A percentile compares a stretch with the other conserved stretches of the same genome.
These are phyloP conservation scores for Melipona bicolor DNA, from an alignment of 2,888 invertebrate genomes.

Conservation along the genomic window DNA sequence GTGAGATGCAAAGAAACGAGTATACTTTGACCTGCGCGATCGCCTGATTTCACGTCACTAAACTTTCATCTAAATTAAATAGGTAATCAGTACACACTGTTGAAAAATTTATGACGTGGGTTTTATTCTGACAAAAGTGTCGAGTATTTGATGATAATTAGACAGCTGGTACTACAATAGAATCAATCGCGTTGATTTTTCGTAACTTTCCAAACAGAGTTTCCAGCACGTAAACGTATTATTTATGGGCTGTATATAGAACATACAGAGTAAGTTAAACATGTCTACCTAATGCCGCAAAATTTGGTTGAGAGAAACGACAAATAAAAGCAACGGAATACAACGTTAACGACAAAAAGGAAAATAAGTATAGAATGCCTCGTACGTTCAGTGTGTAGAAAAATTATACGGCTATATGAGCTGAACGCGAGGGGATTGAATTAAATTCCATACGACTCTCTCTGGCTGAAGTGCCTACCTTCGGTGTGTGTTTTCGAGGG, in stretches of 20 bases:
- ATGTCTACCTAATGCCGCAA: too few species aligned
- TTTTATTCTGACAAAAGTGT: too few species aligned
- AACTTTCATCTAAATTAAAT: background rate
- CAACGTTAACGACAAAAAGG: background rate
- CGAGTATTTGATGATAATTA: too few species aligned
- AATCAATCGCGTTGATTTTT: too few species aligned
- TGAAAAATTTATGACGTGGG: background rate
- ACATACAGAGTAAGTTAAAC: too few species aligned
- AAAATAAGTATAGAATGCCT: constrained; percentile 16
- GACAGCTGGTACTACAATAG: too few species aligned
- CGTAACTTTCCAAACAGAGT: too few species aligned
- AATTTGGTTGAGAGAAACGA: too few species aligned
- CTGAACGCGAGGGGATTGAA: constrained; percentile 44
- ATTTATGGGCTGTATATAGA: too few species aligned
- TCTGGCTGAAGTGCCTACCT: constrained; percentile 42
- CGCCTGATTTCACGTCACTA: background rate
- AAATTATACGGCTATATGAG: constrained; percentile 25
- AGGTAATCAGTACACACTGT: background rate
- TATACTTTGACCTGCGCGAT: background rate
- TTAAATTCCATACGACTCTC: constrained; percentile 50
- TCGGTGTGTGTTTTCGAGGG: constrained; percentile 47
- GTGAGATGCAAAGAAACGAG: background rate
- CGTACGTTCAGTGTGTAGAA: constrained; percentile 18
- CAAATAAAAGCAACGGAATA: background rate
- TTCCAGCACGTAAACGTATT: too few species aligned